A percentile compares a stretch with the other conserved stretches of the same genome.
These are phyloP conservation scores for Branchellion lobata DNA, from an alignment of 2,888 invertebrate species.

Conservation along the genomic window DNA sequence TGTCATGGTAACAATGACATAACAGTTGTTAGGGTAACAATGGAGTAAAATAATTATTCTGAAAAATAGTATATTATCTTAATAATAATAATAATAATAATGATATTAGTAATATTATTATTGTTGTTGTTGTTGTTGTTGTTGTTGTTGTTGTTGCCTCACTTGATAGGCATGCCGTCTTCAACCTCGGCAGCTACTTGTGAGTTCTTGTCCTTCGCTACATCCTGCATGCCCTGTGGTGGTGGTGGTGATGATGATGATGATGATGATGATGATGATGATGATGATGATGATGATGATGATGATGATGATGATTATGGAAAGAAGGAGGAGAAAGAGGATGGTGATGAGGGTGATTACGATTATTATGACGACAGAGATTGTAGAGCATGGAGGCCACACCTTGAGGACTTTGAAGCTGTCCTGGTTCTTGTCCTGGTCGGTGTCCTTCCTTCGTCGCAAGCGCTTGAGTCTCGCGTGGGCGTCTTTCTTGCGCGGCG, in stretches of 20 bases:
- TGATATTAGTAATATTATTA: neutral
- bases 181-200: slow-evolving; percentile 58
- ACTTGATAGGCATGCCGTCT: slow-evolving; percentile 74
- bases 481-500: slow-evolving; percentile 73
- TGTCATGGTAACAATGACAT: too few relatives aligned
- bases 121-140: neutral
- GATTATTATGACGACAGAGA: too few relatives aligned
- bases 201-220: slow-evolving; percentile 72
- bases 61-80: too few relatives aligned
- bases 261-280: neutral
- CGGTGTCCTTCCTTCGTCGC: slow-evolving; percentile 67
- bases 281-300: too few relatives aligned
- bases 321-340: too few relatives aligned
- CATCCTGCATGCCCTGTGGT: slow-evolving; percentile 76
- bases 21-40: too few relatives aligned
- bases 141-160: neutral
- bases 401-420: slow-evolving; percentile 60
- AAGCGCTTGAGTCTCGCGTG: slow-evolving; percentile 77
- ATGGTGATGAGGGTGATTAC: too few relatives aligned
- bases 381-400: too few relatives aligned
- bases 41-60: too few relatives aligned
- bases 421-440: slow-evolving; percentile 65
- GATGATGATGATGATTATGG: neutral
- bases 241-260: neutral
- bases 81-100: too few relatives aligned